Percentiles rank a stretch among this genome's conserved stretches.
phyloP scores from a whole-genome alignment of 2,888 invertebrate species.

The Leptinotarsa juncta region DNA sequence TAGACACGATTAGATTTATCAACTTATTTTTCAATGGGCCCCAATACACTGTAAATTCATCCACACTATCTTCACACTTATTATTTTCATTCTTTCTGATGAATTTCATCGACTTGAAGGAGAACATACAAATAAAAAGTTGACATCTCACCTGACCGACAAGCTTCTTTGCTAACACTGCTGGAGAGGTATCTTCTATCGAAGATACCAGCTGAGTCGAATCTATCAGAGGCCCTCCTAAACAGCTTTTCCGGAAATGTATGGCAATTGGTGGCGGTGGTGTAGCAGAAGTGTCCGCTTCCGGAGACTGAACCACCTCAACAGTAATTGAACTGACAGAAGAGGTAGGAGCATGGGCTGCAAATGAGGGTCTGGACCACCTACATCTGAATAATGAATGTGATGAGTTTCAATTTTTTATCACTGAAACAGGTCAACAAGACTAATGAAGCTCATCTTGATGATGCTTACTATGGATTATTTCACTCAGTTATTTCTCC shows the following conservation, averaged over 20 bases:
- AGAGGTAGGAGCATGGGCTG: constrained; percentile 46
- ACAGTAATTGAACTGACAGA: constrained; percentile 51
- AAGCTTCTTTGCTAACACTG: constrained; percentile 63
- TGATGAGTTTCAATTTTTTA: no score
- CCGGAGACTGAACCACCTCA: constrained; percentile 61
- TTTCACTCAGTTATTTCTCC: no score
- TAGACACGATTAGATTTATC: no score
- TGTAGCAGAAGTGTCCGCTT: constrained; percentile 65
- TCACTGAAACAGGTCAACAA: no score
- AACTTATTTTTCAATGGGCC: no score
- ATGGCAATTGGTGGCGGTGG: constrained; percentile 69
- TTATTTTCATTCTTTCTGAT: no score
- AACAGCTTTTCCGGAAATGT: constrained; percentile 68
- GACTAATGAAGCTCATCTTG: no score
- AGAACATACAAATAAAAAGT: not conserved
- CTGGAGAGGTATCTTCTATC: constrained; percentile 67
- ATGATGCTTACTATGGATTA: no score
- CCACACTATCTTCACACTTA: no score
- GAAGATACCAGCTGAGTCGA: constrained; percentile 65
- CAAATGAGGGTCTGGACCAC: constrained; percentile 63
- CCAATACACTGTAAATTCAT: no score
- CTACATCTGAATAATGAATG: constrained; percentile 65
- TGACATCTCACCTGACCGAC: constrained; percentile 53
- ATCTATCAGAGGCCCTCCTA: constrained; percentile 69
- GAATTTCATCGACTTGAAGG: not conserved